A percentile compares a stretch with the other conserved stretches of the same genome.
phyloP scores from a whole-genome alignment of 1,140 invertebrate genomes.

The Subanguina moxae region DNA sequence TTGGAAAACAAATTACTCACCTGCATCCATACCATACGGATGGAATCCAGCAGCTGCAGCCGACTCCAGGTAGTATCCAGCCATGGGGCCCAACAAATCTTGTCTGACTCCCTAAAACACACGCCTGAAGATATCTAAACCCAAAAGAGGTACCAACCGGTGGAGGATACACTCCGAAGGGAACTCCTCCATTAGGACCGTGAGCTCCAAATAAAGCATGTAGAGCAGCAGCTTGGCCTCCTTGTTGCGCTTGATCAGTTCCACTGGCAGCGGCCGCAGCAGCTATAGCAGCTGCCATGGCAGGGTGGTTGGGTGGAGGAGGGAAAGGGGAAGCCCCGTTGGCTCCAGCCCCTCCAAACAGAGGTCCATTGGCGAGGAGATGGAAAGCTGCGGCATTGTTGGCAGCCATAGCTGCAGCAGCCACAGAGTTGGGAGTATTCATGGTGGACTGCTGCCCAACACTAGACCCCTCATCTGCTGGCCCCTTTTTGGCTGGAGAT shows the following conservation, averaged over 20 bases:
- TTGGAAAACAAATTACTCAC: neutral
- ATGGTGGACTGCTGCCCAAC: neutral
- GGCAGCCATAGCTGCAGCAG: neutral
- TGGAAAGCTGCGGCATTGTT: neutral
- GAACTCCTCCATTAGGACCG: neutral
- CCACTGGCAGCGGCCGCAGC: neutral
- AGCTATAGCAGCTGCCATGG: neutral
- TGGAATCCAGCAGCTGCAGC: neutral
- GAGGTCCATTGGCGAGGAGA: neutral
- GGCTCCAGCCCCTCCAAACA: neutral
- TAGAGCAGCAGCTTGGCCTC: neutral
- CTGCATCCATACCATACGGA: slow-evolving; percentile 5
- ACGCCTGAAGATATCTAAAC: too few relatives aligned
- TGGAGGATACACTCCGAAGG: neutral
- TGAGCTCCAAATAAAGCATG: neutral
- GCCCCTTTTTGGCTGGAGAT: neutral
- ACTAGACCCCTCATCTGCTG: neutral
- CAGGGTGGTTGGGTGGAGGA: neutral
- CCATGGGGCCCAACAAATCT: neutral
- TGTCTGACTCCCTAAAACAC: neutral
- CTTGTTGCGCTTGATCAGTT: neutral
- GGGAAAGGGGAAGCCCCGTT: neutral
- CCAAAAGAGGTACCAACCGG: neutral
- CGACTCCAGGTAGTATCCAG: neutral
- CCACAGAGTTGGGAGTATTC: neutral